phyloP scores from a whole-genome alignment of 2,888 invertebrate species.

The Himalopsyche kuldschensis region DNA sequence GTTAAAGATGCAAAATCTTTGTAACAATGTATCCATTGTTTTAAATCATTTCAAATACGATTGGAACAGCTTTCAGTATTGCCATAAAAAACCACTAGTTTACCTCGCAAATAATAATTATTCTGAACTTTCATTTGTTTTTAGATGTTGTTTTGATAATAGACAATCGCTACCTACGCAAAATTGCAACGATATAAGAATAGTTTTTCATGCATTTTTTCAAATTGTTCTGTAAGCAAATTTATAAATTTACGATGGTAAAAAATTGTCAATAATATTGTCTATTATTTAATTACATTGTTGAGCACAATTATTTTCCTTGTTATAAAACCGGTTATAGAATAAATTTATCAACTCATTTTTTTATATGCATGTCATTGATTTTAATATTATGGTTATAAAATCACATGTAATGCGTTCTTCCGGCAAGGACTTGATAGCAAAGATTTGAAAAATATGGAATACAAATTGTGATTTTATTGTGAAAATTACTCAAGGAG shows the following conservation, averaged over 20 bases:
- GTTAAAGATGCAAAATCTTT: neutral
- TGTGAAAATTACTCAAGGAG: too few species aligned
- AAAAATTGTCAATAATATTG: neutral
- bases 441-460: too few species aligned
- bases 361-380: too few species aligned
- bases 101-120: neutral
- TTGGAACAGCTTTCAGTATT: neutral
- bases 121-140: neutral
- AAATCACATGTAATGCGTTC: too few species aligned
- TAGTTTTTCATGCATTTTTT: neutral
- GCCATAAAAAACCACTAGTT: neutral
- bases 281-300: neutral
- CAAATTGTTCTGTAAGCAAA: neutral
- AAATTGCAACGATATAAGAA: neutral
- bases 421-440: too few species aligned
- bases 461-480: too few species aligned
- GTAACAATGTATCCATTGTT: neutral
- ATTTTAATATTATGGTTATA: too few species aligned
- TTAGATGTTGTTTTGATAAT: neutral
- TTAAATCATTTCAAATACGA: neutral
- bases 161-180: neutral
- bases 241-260: neutral
- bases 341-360: neutral
- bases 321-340: neutral
- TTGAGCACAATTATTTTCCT: neutral